Percentiles rank a stretch among this genome's conserved stretches.
phyloP scores from a whole-genome alignment of 2,888 invertebrate species.

The Napeogenes inachia region DNA sequence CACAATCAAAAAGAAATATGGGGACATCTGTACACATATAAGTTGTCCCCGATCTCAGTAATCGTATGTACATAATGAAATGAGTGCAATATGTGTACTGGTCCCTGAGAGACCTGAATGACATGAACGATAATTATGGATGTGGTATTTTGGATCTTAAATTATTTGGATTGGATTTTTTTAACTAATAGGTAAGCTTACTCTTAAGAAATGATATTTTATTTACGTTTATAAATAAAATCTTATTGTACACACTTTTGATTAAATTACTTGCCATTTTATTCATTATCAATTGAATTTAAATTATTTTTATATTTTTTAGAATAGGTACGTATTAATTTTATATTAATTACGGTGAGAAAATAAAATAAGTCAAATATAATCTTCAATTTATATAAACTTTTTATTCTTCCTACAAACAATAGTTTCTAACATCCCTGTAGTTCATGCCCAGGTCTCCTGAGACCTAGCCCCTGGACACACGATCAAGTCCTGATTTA shows the following conservation, averaged over 20 bases:
- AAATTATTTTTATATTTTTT: too few species aligned
- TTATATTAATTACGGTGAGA: too few species aligned
- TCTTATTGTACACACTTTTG: too few species aligned
- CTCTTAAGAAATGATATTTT: too few species aligned
- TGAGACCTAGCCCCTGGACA: conserved; percentile 43
- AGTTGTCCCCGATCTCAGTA: conserved; percentile 48
- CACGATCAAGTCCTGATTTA: conserved; percentile 58
- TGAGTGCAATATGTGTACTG: conserved; percentile 72
- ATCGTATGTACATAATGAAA: conserved; percentile 75
- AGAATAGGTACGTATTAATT: too few species aligned
- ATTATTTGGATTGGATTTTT: too few species aligned
- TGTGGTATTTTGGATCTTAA: conserved; percentile 17
- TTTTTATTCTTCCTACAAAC: not conserved
- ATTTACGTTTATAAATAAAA: too few species aligned
- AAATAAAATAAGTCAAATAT: not conserved
- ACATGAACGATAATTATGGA: conserved; percentile 29
- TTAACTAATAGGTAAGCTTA: too few species aligned
- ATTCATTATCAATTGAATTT: too few species aligned
- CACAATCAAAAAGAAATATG: conserved; percentile 28
- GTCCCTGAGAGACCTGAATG: conserved; percentile 40
- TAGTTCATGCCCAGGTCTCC: conserved; percentile 38
- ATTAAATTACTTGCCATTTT: too few species aligned
- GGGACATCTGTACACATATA: conserved; percentile 51
- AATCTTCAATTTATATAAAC: not conserved
- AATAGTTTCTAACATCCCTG: conserved; percentile 14